phyloP scores from a whole-genome alignment of 2,888 invertebrate genomes.

The Onchidella celtica region DNA sequence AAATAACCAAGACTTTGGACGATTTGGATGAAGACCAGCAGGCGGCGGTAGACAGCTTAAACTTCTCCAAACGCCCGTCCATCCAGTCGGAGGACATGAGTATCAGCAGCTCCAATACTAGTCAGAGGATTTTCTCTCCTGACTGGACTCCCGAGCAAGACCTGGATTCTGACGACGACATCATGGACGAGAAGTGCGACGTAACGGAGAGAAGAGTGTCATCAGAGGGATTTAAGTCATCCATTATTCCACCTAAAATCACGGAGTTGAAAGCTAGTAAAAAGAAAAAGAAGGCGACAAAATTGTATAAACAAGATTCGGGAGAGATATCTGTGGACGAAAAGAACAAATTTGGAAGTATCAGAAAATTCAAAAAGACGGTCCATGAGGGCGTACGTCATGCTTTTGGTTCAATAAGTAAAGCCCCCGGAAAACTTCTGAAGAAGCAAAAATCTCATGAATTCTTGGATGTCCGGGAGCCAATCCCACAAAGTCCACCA shows the following conservation, averaged over 20 bases:
- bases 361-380: constrained; percentile 66
- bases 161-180: constrained; percentile 72
- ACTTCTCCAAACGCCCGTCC: constrained; percentile 9
- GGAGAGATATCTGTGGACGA: constrained; percentile 48
- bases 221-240: constrained; percentile 62
- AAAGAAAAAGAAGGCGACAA: constrained; percentile 1
- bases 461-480: constrained; percentile 56
- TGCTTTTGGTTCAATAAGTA: constrained; percentile 71
- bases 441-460: constrained; percentile 64
- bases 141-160: constrained; percentile 74
- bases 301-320: constrained; percentile 32
- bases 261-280: constrained; percentile 60
- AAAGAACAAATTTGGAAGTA: constrained; percentile 65
- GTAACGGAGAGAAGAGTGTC: constrained; percentile 13
- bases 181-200: constrained; percentile 55
- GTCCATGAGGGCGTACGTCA: constrained; percentile 67
- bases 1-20: background rate
- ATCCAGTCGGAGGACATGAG: constrained; percentile 34
- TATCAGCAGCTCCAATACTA: constrained; percentile 28
- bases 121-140: constrained; percentile 52
- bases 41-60: background rate
- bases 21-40: background rate
- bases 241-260: constrained; percentile 63
- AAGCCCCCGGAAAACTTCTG: constrained; percentile 66
- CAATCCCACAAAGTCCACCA: constrained; percentile 56